Conservation (phyloP, 2,888 invertebrate genomes). For the Holacanthella duospinosa region DNA sequence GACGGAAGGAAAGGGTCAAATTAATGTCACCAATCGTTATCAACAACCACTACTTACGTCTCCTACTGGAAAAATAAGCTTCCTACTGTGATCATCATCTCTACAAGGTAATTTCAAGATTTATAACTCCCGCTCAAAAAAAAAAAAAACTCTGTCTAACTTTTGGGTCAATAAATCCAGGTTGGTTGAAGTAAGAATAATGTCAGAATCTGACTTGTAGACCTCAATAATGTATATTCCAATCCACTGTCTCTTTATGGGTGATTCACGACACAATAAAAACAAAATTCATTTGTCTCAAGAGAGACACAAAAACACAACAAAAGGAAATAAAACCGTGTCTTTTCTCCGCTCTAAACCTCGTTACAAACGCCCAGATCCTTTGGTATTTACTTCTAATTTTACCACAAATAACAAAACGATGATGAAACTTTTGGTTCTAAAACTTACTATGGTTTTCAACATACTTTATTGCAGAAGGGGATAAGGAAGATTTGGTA, state of each 20-base stretch:
- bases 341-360: neutral
- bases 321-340: neutral
- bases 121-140: no score
- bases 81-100: neutral
- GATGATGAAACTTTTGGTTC: neutral
- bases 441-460: neutral
- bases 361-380: neutral
- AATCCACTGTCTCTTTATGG: constrained; percentile 12
- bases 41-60: neutral
- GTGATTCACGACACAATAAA: constrained; percentile 10
- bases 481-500: no score
- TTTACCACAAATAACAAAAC: neutral
- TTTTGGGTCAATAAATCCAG: neutral
- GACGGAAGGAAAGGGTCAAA: constrained; percentile 4
- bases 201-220: neutral
- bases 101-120: neutral
- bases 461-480: no score
- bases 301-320: neutral
- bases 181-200: neutral
- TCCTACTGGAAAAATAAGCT: no score
- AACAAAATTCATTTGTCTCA: constrained; percentile 10
- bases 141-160: no score
- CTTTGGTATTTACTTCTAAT: neutral
- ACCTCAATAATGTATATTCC: constrained; percentile 11
- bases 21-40: neutral